phyloP scores from a whole-genome alignment of 2,888 invertebrate species.

The Pheosia tremula region DNA sequence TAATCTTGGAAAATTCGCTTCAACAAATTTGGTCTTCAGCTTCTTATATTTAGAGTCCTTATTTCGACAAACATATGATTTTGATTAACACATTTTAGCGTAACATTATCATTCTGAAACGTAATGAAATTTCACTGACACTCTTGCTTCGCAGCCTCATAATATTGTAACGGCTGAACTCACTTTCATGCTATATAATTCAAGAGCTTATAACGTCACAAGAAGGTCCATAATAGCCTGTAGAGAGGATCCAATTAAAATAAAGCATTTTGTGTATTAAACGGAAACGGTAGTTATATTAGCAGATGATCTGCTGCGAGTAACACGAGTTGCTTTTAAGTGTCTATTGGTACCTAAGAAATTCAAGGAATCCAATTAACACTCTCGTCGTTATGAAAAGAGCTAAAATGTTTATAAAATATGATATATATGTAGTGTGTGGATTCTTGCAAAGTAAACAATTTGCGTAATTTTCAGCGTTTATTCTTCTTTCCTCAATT shows the following conservation, averaged over 20 bases:
- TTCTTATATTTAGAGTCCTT: not conserved
- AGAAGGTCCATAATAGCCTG: conserved; percentile 26
- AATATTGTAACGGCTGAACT: conserved; percentile 36
- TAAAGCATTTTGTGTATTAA: conserved; percentile 42
- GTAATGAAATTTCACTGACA: conserved; percentile 56
- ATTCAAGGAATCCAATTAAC: not conserved
- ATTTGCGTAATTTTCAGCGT: too few relatives aligned
- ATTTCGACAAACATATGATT: not conserved
- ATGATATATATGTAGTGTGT: too few relatives aligned
- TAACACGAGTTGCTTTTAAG: conserved; percentile 9
- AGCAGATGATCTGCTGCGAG: conserved; percentile 44
- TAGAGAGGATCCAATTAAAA: conserved; percentile 46
- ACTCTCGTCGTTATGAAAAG: not conserved
- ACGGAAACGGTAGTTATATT: conserved; percentile 33
- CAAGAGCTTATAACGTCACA: not conserved
- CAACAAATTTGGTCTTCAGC: not conserved
- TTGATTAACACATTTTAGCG: not conserved
- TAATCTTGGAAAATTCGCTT: not conserved
- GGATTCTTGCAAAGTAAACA: too few relatives aligned
- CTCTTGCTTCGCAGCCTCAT: conserved; percentile 21
- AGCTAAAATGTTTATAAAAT: not conserved
- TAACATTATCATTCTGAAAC: conserved; percentile 30
- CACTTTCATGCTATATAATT: not conserved
- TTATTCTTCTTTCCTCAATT: too few relatives aligned
- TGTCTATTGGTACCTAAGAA: not conserved